phyloP scores from a whole-genome alignment of 2,113 vertebrate species.

The Platycercus adscitus region DNA sequence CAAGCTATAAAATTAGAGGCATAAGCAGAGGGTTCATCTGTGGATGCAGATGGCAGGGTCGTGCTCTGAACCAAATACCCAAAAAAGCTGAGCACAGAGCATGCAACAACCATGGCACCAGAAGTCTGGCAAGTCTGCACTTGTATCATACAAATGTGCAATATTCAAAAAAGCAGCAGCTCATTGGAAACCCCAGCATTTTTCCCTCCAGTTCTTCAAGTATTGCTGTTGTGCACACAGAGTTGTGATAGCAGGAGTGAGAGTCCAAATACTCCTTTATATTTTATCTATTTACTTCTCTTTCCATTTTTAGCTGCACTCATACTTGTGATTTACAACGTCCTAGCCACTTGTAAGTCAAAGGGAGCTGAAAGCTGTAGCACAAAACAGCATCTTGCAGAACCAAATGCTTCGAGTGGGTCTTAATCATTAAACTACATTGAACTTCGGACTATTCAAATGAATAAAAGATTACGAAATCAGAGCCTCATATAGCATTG shows the following conservation, averaged over 20 bases:
- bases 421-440: slow-evolving; percentile 24
- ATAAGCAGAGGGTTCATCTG: background rate
- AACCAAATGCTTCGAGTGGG: background rate
- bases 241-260: background rate
- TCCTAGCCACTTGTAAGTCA: background rate
- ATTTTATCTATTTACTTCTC: background rate
- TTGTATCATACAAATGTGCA: accelerated
- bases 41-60: background rate
- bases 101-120: accelerated
- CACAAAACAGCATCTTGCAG: background rate
- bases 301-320: background rate
- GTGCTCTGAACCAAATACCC: background rate
- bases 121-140: accelerated
- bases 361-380: background rate
- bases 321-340: accelerated
- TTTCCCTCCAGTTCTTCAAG: background rate
- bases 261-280: background rate
- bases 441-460: slow-evolving; percentile 33
- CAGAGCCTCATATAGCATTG: background rate
- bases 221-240: background rate
- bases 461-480: slow-evolving; percentile 28
- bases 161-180: accelerated
- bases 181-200: background rate
- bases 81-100: accelerated
- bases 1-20: accelerated